phyloP scores from a whole-genome alignment of 2,888 invertebrate genomes.

The Steromphala cineraria region DNA sequence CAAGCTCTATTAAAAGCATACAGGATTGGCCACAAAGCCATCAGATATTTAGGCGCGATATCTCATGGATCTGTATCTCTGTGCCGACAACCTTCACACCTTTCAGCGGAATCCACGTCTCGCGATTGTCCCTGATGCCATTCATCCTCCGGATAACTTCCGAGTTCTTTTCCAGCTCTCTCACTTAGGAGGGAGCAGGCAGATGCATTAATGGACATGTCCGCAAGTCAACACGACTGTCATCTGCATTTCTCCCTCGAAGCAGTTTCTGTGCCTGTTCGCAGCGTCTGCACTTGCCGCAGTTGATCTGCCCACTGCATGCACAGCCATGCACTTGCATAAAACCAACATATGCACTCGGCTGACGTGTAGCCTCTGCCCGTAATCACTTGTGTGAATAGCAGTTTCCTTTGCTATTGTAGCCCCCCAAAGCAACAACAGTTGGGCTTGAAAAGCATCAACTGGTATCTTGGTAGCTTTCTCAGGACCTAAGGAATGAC shows the following conservation, averaged over 20 bases:
- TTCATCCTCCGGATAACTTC: slow-evolving; percentile 11
- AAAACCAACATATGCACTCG: slow-evolving; percentile 17
- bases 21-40: slow-evolving; percentile 12
- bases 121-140: background rate
- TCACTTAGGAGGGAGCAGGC: background rate
- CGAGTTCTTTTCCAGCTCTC: slow-evolving; percentile 14
- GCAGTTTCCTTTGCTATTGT: slow-evolving; percentile 15
- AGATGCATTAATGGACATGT: slow-evolving; percentile 13
- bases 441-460: slow-evolving; percentile 3
- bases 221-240: slow-evolving; percentile 3
- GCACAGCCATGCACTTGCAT: slow-evolving; percentile 20
- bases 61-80: background rate
- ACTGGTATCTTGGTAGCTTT: slow-evolving; percentile 1
- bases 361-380: background rate
- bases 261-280: background rate
- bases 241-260: background rate
- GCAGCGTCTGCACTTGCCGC: background rate
- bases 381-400: slow-evolving; percentile 6
- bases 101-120: background rate
- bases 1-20: slow-evolving; percentile 23
- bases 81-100: background rate
- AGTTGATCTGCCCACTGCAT: background rate
- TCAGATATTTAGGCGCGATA: slow-evolving; percentile 20
- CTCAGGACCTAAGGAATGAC: background rate
- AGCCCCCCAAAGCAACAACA: background rate